Base-by-base conservation (phyloP, 37 sponge, comb jelly and placozoan species). In the Oscarella lobularis region DNA sequence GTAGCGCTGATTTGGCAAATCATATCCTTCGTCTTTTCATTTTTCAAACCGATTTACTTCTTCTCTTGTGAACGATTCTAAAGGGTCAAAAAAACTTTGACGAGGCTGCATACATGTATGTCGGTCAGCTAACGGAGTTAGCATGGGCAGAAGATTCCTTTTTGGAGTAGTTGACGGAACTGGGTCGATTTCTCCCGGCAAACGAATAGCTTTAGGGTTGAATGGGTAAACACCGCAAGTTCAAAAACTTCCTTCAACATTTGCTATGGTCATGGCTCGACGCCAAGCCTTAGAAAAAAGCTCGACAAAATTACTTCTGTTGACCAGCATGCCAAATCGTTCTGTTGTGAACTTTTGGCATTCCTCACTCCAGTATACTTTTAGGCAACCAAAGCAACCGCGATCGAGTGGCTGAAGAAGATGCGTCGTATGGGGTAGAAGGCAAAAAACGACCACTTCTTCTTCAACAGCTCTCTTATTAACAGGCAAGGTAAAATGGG, bases 341-440 rank as follows among this genome's bases (percentile, higher is more conserved):
- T 83, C 78, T 2, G 39, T 66, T 0, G 27, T 34, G 0, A 33
- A 31, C 39, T 40, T 81, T 2, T 77, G 78, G 35, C 84, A 83
- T n/a, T 66, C 81, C 29, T 73, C 0, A 20, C 55, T 1, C 88
- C 88, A 87, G 32, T 27, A 31, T 0, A 0, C 31, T 38, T 88
- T 88, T 0, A 89, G 71, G 1, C 80, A 73, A 0, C 78, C 77
- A 79, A 89, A 89, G 31, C 35, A 9, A 0, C 80, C 74, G 14
- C 76, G 78, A 65, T 89, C 89, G 2, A 89, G 74, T 1, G 89
- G 89, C 66, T 89, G 89, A 20, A 72, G 48, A 0, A 85, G 6
- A 38, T 89, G 89, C 3, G 85, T 85, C 2, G 86, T 85, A 66
- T 89, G 37, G 0, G 85, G 89, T 1, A 83, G 89, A 5, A 89